Evolutionary conservation across 2,797 vertebrate genomes (phyloP).

Genomic region (Sebastes cheni): DNA sequence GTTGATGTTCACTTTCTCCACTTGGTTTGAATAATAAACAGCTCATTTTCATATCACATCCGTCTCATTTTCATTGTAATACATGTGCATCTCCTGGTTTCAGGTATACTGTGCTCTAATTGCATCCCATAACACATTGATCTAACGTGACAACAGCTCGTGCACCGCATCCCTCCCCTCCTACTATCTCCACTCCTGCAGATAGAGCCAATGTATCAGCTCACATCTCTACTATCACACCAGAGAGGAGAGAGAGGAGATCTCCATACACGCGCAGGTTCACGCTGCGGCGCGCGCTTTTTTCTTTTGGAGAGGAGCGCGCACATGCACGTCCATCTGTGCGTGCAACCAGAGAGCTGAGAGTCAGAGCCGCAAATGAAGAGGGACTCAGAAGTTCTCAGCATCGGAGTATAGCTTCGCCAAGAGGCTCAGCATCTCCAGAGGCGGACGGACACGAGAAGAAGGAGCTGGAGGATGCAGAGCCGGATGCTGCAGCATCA

Average conservation of each 20-base stretch:
- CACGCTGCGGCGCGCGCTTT: conserved; percentile 45
- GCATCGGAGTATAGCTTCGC: conserved; percentile 7
- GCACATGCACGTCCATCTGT: conserved; percentile 36
- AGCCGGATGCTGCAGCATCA: conserved; percentile 47
- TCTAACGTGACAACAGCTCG: conserved; percentile 11
- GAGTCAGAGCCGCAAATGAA: conserved; percentile 39
- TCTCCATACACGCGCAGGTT: conserved; percentile 6
- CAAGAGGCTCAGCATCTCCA: background rate
- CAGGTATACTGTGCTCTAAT: conserved; percentile 7
- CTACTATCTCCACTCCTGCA: conserved; percentile 8
- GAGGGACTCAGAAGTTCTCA: conserved; percentile 50
- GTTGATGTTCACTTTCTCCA: background rate
- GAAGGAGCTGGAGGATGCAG: conserved; percentile 51
- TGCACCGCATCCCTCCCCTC: conserved; percentile 4
- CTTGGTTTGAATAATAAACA: conserved; percentile 39
- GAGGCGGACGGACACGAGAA: background rate
- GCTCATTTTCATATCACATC: background rate
- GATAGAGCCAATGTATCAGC: conserved; percentile 13
- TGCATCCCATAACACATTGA: conserved; percentile 33
- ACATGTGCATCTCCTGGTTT: background rate
- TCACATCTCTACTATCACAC: background rate
- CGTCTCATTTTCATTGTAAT: background rate
- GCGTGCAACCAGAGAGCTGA: conserved; percentile 21
- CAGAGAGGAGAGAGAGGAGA: background rate
- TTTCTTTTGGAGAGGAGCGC: conserved; percentile 27